Percentiles rank a stretch among this genome's conserved stretches.
Conservation (phyloP, 2,888 invertebrate genomes). For the Lymantria dispar region DNA sequence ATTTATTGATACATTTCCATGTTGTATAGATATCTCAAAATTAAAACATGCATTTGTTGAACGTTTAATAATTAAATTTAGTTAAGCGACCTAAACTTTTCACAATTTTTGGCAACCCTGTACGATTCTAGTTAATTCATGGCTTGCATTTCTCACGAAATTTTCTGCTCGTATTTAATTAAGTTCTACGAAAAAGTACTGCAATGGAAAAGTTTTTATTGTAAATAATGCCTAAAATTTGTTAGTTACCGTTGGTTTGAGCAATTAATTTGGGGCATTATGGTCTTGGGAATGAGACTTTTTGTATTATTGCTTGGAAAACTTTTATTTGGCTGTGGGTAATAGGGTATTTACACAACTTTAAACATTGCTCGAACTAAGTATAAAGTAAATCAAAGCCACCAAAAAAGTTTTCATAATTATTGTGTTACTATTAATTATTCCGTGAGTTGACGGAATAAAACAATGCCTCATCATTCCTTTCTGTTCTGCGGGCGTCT, state of each 20-base stretch:
- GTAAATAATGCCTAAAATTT: slow-evolving; percentile 36
- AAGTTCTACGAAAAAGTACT: slow-evolving; percentile 56
- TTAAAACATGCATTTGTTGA: slow-evolving; percentile 2
- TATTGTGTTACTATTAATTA: too few species aligned
- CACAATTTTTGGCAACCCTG: slow-evolving; percentile 35
- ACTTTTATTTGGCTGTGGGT: neutral
- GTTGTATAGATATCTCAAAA: too few species aligned
- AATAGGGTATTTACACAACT: neutral
- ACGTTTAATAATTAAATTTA: slow-evolving; percentile 12
- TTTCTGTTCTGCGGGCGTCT: too few species aligned
- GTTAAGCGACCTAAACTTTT: slow-evolving; percentile 17
- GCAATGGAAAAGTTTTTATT: slow-evolving; percentile 50
- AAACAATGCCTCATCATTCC: too few species aligned
- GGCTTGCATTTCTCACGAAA: slow-evolving; percentile 69
- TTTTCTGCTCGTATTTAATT: slow-evolving; percentile 66
- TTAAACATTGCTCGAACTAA: too few species aligned
- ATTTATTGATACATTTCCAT: too few species aligned
- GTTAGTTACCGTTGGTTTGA: slow-evolving; percentile 22
- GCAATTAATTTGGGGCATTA: slow-evolving; percentile 31
- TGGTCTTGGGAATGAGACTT: slow-evolving; percentile 10
- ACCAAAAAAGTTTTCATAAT: too few species aligned
- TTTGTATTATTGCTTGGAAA: neutral
- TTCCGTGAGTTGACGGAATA: too few species aligned
- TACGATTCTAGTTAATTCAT: slow-evolving; percentile 36
- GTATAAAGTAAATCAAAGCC: too few species aligned